Evolutionary conservation across 2,113 vertebrate genomes (phyloP).

Genomic region (Etia nguti): DNA sequence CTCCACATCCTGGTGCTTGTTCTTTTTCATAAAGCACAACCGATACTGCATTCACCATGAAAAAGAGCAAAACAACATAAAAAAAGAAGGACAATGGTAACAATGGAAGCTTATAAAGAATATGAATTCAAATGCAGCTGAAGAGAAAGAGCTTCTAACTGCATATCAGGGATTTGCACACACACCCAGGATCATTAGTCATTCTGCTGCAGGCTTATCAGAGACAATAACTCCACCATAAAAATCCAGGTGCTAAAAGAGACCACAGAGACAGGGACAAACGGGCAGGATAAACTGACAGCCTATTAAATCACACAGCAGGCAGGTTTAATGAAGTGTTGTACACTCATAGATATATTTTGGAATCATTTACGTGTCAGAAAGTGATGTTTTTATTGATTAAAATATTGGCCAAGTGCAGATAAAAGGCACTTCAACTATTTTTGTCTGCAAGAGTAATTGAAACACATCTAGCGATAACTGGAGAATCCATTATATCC

Average conservation of each 20-base stretch:
- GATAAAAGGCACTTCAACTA: neutral
- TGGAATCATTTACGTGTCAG: neutral
- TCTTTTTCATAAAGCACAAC: conserved; percentile 1
- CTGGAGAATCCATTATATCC: conserved; percentile 37
- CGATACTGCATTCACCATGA: neutral
- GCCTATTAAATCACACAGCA: conserved; percentile 8
- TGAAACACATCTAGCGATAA: neutral
- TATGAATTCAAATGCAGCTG: neutral
- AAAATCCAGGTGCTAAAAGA: conserved; percentile 22
- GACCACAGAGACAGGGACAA: neutral
- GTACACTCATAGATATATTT: neutral
- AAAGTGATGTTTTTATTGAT: neutral
- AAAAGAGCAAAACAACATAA: neutral
- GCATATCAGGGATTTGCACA: neutral
- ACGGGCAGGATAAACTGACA: neutral
- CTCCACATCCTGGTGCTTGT: neutral
- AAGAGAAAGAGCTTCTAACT: conserved; percentile 5
- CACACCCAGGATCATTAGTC: conserved; percentile 22
- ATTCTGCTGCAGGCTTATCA: conserved; percentile 17
- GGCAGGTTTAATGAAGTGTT: neutral
- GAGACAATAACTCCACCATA: conserved; percentile 19
- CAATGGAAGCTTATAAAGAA: neutral
- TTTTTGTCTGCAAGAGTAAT: neutral
- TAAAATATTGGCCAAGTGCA: neutral
- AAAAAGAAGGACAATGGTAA: neutral